phyloP scores from a whole-genome alignment of 2,797 vertebrate species.

The Rhinella marina region DNA sequence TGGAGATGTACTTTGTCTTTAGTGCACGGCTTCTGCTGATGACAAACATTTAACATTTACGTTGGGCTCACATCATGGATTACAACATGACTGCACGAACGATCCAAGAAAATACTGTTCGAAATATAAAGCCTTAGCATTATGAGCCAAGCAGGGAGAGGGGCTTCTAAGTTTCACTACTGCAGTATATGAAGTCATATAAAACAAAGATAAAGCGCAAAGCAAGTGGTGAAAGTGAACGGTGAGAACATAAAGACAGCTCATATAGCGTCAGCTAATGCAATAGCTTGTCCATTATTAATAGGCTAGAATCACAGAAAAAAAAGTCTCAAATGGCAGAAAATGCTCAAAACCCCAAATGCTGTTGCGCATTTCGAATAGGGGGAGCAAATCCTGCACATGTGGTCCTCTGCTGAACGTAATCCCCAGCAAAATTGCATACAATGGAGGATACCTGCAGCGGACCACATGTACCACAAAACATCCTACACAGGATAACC shows the following conservation, averaged over 20 bases:
- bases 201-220: background rate
- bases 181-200: background rate
- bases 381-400: too few species aligned
- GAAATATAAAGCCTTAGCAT: slow-evolving; percentile 4
- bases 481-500: too few species aligned
- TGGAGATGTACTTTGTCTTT: background rate
- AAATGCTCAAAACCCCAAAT: too few species aligned
- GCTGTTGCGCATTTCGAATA: too few species aligned
- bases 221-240: background rate
- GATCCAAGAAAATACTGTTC: slow-evolving; percentile 45
- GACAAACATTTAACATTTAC: slow-evolving; percentile 56
- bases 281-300: background rate
- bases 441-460: too few species aligned
- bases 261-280: background rate
- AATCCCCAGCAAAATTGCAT: too few species aligned
- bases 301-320: too few species aligned
- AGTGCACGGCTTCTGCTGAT: background rate
- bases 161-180: background rate
- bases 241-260: background rate
- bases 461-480: too few species aligned
- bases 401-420: too few species aligned
- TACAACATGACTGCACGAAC: slow-evolving; percentile 31
- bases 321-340: too few species aligned
- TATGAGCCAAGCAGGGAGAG: slow-evolving; percentile 4
- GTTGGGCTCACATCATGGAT: background rate